phyloP scores from a whole-genome alignment of 2,797 vertebrate species.

The Melanogrammus aeglefinus region DNA sequence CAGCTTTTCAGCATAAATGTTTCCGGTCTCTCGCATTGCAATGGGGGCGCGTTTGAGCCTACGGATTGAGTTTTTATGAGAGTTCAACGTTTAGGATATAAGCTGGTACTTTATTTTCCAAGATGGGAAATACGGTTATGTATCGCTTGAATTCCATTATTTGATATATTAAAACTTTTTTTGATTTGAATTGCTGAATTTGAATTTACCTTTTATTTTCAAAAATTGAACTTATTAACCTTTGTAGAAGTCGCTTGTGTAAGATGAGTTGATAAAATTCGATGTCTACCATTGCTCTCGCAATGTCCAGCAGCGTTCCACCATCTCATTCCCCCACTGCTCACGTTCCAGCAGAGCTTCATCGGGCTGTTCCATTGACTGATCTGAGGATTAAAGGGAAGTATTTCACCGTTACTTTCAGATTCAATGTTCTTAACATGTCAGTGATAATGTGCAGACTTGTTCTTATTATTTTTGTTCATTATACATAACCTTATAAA shows the following conservation, averaged over 20 bases:
- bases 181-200: too few species aligned
- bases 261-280: constrained; percentile 85
- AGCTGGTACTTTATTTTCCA: background rate
- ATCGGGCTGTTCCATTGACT: constrained; percentile 81
- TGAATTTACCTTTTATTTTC: too few species aligned
- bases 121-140: background rate
- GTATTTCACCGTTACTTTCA: background rate
- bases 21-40: constrained; percentile 93
- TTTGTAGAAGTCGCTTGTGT: constrained; percentile 84
- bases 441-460: background rate
- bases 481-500: background rate
- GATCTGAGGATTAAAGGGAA: constrained; percentile 67
- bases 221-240: constrained; percentile 66
- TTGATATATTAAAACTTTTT: background rate
- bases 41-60: constrained; percentile 94
- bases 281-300: constrained; percentile 81
- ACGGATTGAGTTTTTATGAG: background rate
- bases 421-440: background rate
- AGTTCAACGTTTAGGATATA: background rate
- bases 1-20: constrained; percentile 81
- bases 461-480: background rate
- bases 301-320: constrained; percentile 82
- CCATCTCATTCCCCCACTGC: constrained; percentile 79
- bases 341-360: constrained; percentile 90
- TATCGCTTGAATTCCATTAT: background rate